Base-by-base conservation (phyloP, 2,797 vertebrate genomes). In the Natrix natrix region DNA sequence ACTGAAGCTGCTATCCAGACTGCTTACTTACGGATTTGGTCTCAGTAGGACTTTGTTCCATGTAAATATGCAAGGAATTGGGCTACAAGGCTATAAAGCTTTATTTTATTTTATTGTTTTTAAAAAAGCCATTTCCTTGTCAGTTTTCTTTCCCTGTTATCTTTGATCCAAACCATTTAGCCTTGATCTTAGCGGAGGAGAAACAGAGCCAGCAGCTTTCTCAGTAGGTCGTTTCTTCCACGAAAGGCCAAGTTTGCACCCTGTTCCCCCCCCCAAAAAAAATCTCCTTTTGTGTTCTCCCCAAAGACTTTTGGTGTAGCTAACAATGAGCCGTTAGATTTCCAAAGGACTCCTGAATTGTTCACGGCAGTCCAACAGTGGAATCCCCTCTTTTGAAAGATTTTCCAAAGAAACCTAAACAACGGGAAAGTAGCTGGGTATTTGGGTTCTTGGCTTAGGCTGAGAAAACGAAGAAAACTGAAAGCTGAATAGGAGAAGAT, bases 401-500 rank as follows among this genome's bases (percentile, higher is more conserved):
- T 91, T 93, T 61, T 61, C 94, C 94, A 86, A 96, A n/a, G 1
- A 93, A 92, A n/a, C 74, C 96, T 43, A 91, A 32, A 57, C 28
- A 37, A 52, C 96, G 96, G 97, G 96, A 97, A 95, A 95, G 95
- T 94, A 95, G 95, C 89, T 63, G 95, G 94, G 96, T 95, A 91
- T 95, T 96, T 97, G 95, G 96, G 95, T 96, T 96, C 92, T 96
- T 96, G 95, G 86, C 93, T 90, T 89, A 69, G 69, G 90, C 95
- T 96, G 95, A 95, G 95, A 96, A 28, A 96, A 96, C 1, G 17
- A 96, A 66, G 95, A 96, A 95, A 95, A 96, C 94, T 91, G 91
- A 92, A 95, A 97, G 94, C 96, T 96, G 97, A 97, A 97, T 96
- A 97, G 97, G 97, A 95, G 94, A 97, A 96, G 97, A 96, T 96